Conservation (phyloP, 2,888 invertebrate species). For the Margaritifera margaritifera region DNA sequence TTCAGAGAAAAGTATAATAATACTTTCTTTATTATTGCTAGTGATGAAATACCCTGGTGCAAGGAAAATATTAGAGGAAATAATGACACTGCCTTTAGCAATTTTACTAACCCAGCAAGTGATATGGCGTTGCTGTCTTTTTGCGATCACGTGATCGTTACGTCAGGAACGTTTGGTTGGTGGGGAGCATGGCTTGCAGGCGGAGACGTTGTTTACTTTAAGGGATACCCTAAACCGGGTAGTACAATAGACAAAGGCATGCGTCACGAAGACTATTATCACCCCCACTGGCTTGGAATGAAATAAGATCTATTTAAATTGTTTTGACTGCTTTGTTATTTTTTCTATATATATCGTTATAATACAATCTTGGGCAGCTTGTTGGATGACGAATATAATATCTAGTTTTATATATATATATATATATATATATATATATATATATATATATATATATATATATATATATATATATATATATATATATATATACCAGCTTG, state of each 20-base stretch:
- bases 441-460: no score
- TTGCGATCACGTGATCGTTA: no score
- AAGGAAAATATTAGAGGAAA: slow-evolving; percentile 14
- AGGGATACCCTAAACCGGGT: slow-evolving; percentile 19
- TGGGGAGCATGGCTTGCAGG: slow-evolving; percentile 31
- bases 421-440: no score
- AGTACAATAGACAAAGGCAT: slow-evolving; percentile 20
- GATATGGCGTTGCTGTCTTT: slow-evolving; percentile 26
- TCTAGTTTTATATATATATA: no score
- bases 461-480: no score
- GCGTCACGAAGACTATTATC: slow-evolving; percentile 18
- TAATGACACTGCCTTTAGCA: slow-evolving; percentile 12
- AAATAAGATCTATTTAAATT: slow-evolving; percentile 2
- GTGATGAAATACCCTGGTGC: slow-evolving; percentile 48
- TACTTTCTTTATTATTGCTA: slow-evolving; percentile 43
- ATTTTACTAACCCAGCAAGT: slow-evolving; percentile 3
- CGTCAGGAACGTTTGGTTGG: slow-evolving; percentile 32
- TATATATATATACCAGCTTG: no score
- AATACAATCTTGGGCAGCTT: no score
- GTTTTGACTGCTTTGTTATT: no score
- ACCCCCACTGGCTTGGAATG: slow-evolving; percentile 16
- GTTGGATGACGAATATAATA: no score
- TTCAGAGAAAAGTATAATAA: slow-evolving; percentile 34
- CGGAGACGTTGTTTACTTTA: slow-evolving; percentile 25
- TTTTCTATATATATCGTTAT: no score